Conservation (phyloP, 2,888 invertebrate genomes). For the Corbicula japonica region DNA sequence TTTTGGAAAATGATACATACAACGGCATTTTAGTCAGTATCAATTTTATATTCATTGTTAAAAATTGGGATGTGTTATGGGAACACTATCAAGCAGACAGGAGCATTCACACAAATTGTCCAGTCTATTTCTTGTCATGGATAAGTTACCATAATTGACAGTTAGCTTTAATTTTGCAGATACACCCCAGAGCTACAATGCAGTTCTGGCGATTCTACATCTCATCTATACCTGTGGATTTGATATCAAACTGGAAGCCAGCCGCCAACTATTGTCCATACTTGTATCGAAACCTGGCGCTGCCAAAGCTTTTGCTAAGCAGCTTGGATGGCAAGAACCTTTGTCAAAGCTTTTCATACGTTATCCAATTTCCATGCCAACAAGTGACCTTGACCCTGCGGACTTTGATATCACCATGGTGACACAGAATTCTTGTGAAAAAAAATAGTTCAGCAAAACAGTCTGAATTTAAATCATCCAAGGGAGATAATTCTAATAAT, state of each 20-base stretch:
- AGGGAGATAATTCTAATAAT: slow-evolving; percentile 14
- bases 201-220: slow-evolving; percentile 88
- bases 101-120: no score
- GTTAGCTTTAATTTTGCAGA: slow-evolving; percentile 83
- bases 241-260: slow-evolving; percentile 83
- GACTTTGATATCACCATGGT: slow-evolving; percentile 43
- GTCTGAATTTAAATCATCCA: no score
- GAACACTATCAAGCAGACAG: no score
- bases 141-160: no score
- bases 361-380: slow-evolving; percentile 45
- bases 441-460: no score
- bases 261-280: slow-evolving; percentile 81
- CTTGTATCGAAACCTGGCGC: slow-evolving; percentile 80
- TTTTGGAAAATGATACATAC: no score
- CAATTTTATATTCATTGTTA: no score
- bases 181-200: slow-evolving; percentile 88
- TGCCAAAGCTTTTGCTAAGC: slow-evolving; percentile 84
- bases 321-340: slow-evolving; percentile 89
- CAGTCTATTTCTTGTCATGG: no score
- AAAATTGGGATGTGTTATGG: no score
- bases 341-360: slow-evolving; percentile 81
- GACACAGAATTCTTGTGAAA: slow-evolving; percentile 29
- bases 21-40: no score
- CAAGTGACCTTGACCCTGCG: slow-evolving; percentile 33
- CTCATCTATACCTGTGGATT: slow-evolving; percentile 87